Conservation (phyloP, 2,113 vertebrate genomes). For the Cyrtonyx montezumae region DNA sequence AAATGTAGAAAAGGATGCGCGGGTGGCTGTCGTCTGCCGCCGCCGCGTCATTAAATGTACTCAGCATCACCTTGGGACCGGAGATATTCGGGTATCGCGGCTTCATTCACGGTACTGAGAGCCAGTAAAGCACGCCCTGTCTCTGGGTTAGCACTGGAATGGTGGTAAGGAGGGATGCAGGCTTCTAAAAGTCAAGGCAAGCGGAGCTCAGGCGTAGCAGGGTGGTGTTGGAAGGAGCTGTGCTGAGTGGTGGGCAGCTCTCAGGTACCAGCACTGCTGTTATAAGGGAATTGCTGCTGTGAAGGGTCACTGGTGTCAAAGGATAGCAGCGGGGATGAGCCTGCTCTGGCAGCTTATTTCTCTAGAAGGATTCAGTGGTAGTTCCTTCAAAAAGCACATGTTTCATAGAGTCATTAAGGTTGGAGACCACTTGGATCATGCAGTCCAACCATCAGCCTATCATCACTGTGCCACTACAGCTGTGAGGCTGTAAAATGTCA, state of each 20-base stretch:
- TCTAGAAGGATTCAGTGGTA: neutral
- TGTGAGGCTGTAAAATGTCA: neutral
- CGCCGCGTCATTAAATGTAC: rapidly evolving
- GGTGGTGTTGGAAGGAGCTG: rapidly evolving
- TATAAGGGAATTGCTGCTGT: neutral
- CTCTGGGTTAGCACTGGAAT: neutral
- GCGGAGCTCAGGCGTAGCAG: too few species aligned
- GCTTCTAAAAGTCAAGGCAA: neutral
- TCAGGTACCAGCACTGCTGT: rapidly evolving
- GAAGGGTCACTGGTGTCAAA: rapidly evolving
- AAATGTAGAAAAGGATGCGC: neutral
- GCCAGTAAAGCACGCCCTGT: rapidly evolving
- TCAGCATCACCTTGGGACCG: neutral
- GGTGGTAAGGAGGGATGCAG: neutral
- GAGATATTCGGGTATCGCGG: rapidly evolving
- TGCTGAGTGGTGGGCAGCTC: neutral
- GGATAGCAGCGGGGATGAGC: neutral
- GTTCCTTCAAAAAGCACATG: neutral
- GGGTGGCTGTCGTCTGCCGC: neutral
- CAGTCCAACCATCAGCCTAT: too few species aligned
- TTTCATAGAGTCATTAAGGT: too few species aligned
- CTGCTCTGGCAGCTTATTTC: neutral
- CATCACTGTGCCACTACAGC: too few species aligned
- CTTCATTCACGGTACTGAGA: rapidly evolving
- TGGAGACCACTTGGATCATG: too few species aligned